A percentile compares a stretch with the other conserved stretches of the same genome.
These are phyloP conservation scores for Streptopelia turtur DNA, from an alignment of 2,797 vertebrate genomes.

Conservation along the genomic window DNA sequence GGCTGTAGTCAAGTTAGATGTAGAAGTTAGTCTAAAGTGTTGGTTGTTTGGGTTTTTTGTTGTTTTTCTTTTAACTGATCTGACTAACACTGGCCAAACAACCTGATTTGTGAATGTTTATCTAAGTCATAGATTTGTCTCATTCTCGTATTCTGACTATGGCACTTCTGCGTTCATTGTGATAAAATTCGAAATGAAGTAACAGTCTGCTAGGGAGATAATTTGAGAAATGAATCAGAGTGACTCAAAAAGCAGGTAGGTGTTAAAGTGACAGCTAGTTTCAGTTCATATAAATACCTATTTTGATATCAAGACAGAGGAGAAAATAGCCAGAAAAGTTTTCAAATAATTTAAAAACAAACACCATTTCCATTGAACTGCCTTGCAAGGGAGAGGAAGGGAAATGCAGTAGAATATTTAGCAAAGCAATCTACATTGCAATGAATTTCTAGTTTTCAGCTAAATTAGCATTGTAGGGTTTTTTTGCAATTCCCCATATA, in stretches of 20 bases:
- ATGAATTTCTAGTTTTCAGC: neutral
- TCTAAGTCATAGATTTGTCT: neutral
- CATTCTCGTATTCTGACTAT: neutral
- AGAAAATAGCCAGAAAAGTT: constrained; percentile 3
- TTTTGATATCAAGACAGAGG: constrained; percentile 12
- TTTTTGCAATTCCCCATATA: neutral
- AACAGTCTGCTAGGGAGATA: neutral
- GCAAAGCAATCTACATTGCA: neutral
- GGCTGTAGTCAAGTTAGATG: neutral
- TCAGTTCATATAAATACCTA: constrained; percentile 23
- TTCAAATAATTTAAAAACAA: neutral
- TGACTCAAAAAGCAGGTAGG: constrained; percentile 36
- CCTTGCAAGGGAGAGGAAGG: neutral
- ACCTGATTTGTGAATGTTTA: neutral
- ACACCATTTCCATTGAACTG: neutral
- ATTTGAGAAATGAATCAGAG: constrained; percentile 42
- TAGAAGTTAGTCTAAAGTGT: neutral
- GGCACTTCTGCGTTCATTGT: neutral
- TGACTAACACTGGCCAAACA: neutral
- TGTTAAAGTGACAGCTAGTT: constrained; percentile 27
- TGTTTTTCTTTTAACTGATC: neutral
- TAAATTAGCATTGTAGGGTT: neutral
- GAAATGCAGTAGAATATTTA: neutral
- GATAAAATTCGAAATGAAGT: constrained; percentile 12
- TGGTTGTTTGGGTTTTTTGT: neutral